Evolutionary conservation across 2,113 vertebrate species (phyloP).

Genomic region (Lanius collurio): DNA sequence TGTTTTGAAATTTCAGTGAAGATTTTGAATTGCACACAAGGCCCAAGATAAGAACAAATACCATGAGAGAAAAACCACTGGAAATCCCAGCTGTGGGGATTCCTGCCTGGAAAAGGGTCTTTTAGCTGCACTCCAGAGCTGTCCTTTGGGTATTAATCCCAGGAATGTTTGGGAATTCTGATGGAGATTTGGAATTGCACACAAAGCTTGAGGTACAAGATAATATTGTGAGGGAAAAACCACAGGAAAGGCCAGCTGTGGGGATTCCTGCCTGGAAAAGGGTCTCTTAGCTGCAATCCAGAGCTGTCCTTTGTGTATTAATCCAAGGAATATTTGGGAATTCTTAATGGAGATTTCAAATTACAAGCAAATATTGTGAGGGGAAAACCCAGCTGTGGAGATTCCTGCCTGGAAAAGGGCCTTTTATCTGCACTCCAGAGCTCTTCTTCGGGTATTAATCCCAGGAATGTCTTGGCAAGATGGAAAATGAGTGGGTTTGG

Average conservation of each 20-base stretch:
- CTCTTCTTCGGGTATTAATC: background rate
- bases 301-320: background rate
- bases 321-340: background rate
- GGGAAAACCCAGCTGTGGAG: fast-evolving
- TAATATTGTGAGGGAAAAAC: background rate
- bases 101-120: background rate
- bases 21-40: no score
- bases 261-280: background rate
- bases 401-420: background rate
- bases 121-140: background rate
- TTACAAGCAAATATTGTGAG: background rate
- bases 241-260: background rate
- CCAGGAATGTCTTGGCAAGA: background rate
- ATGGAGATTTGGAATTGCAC: fast-evolving
- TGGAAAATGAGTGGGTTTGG: background rate
- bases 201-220: background rate
- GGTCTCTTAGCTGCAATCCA: background rate
- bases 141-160: background rate
- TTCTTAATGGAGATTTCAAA: background rate
- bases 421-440: background rate
- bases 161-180: background rate
- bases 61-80: background rate
- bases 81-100: background rate
- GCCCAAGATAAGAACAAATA: background rate
- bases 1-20: background rate